Percentiles rank a stretch among this genome's conserved stretches.
Evolutionary conservation across 2,113 vertebrate species (phyloP).

Genomic region (Sorex fumeus): DNA sequence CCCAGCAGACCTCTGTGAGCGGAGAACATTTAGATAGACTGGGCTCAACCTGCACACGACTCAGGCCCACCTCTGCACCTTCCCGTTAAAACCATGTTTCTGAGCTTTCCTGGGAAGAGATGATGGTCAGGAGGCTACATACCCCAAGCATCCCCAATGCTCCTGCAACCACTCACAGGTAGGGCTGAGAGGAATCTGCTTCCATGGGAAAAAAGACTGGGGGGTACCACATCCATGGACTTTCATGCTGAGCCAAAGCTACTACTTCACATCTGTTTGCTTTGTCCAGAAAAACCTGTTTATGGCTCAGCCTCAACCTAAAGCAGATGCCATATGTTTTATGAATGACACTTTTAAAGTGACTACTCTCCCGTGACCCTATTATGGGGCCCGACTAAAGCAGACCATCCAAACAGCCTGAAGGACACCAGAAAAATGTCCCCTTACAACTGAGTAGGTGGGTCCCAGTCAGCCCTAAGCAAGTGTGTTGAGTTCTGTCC

Average conservation of each 20-base stretch:
- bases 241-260: not conserved
- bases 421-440: not conserved
- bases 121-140: not conserved
- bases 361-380: not conserved
- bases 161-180: not conserved
- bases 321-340: not conserved
- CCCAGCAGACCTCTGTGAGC: not conserved
- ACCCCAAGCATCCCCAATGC: not conserved
- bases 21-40: not conserved
- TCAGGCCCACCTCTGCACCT: not conserved
- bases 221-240: not conserved
- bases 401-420: not conserved
- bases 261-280: slow-evolving; percentile 30
- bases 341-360: slow-evolving; percentile 25
- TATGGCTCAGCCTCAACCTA: slow-evolving; percentile 39
- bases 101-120: not conserved
- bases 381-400: not conserved
- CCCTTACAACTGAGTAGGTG: not conserved
- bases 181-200: slow-evolving; percentile 9
- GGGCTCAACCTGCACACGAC: not conserved
- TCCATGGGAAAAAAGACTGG: not conserved
- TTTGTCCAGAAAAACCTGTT: not conserved
- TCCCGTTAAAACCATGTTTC: slow-evolving; percentile 25
- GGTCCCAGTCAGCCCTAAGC: not conserved
- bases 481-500: not conserved